Evolutionary conservation across 2,113 vertebrate genomes (phyloP), one percentile per base, ranked within the genome.

Genomic region (Semicossyphus pulcher): DNA sequence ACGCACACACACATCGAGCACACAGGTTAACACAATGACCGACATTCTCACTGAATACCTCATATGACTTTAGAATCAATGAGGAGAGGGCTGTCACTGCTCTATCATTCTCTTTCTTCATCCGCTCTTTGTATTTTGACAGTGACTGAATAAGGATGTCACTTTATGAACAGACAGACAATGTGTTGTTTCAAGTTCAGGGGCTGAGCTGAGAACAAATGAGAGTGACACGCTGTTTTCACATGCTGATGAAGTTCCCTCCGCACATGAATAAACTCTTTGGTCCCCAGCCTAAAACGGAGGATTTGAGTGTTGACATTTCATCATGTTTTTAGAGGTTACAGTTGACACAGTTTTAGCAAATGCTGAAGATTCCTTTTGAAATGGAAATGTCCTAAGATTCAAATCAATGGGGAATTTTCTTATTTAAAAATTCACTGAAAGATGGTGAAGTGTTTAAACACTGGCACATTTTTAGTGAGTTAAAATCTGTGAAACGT

Each of bases 121-220:
- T 72, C 34, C 72, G 67, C 66, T 67, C 64, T 86, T 81, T 80
- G 85, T 86, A 5, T 76, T 80, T 34, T 81, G 87, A 81, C 78
- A 52, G 71, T 31, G 51, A 31, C 16, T 86, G 78, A 90, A 83
- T 81, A 45, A 49, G 49, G 44, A 61, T 68, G 84, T 78, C 84
- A 76, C 67, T 69, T 62, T 1, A 63, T 29, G 56, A 78, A 72
- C 67, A 76, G 88, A 79, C 83, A 83, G 25, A 29, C 54, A 36
- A 3, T 47, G 64, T 81, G 71, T 69, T 70, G 59, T 74, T 78
- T 64, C 23, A 47, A 56, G 71, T 88, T 81, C 49, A 75, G 44
- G 45, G 47, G 75, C 72, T 68, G 82, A 62, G 57, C 67, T 9
- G 56, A 34, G 81, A 84, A 80, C 82, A 80, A 83, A 70, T 67